These are phyloP conservation scores for Ochotona curzoniae DNA, from an alignment of 2,113 vertebrate species.

Conservation along the genomic window DNA sequence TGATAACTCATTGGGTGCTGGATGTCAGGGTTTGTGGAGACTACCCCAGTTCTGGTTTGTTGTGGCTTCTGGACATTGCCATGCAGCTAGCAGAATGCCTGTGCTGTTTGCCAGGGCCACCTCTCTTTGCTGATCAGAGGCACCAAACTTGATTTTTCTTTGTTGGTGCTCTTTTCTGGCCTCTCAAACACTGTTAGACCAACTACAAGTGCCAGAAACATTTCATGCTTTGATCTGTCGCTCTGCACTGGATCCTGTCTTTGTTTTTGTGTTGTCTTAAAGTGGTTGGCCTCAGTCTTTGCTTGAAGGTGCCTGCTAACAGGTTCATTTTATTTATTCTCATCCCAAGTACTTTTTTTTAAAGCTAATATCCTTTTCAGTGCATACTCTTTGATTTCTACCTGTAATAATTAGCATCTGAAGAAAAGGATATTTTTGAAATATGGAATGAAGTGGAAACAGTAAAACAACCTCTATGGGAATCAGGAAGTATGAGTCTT, in stretches of 20 bases:
- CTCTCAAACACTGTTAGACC: background rate
- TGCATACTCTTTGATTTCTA: slow-evolving; percentile 28
- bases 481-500: background rate
- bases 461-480: background rate
- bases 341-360: slow-evolving; percentile 14
- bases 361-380: background rate
- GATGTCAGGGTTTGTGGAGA: background rate
- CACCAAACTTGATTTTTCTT: background rate
- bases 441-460: background rate
- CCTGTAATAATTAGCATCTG: background rate
- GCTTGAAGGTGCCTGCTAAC: background rate
- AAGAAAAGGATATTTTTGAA: background rate
- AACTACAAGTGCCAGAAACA: background rate
- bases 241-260: background rate
- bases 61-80: background rate
- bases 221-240: background rate
- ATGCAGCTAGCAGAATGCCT: background rate
- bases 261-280: background rate
- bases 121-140: background rate
- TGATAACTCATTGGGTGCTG: background rate
- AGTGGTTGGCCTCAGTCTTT: background rate
- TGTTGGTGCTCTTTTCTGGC: background rate
- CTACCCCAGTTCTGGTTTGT: background rate
- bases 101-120: background rate
- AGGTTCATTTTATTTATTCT: slow-evolving; percentile 33